Evolutionary conservation across 2,888 invertebrate species (phyloP), one percentile per base, ranked within the genome.

Genomic region (Portevinia maculata): DNA sequence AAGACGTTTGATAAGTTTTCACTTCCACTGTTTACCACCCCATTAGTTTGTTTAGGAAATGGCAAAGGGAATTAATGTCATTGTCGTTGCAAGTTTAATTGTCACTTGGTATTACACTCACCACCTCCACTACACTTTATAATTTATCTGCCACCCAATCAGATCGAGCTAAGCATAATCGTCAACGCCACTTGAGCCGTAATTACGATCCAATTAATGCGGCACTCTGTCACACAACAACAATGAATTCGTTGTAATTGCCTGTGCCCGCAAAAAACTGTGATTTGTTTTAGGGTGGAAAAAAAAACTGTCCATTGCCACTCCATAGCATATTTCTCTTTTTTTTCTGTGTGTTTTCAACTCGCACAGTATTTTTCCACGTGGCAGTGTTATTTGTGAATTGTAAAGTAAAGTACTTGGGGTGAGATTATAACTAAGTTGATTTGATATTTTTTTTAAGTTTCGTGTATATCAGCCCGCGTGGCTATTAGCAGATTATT

Each of bases 131-230:
- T 3, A 5, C n/a, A 1, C 17, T 50, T 28, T 11, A 4, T 28
- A 30, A 50, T 17, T 17, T 17, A 21, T 44, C 24, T 21, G n/a
- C 4, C 41, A 7, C 39, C 7, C 28, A 17, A n/a, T 39, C 32
- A 50, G 34, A n/a, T 37, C 41, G 13, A 8, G 19, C 19, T n/a
- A 41, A 11, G 57, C 52, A 74, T 62, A 74, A 62, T 46, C 30
- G 69, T 75, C 81, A 70, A 70, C 81, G 64, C 69, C 59, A 76
- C 52, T 81, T 76, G 64, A 81, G n/a, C 64, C 69, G 64, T 64
- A 76, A 81, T 81, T 81, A 60, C 70, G 52, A 30, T 59, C 70
- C 64, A 81, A 81, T 81, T 76, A 81, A 65, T 70, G 46, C 70
- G 50, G 65, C 59, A 70, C 32, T 55, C 39, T 6, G 46, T 3